These are phyloP conservation scores for Bos javanicus DNA, from an alignment of 2,113 vertebrate species.

Conservation along the genomic window DNA sequence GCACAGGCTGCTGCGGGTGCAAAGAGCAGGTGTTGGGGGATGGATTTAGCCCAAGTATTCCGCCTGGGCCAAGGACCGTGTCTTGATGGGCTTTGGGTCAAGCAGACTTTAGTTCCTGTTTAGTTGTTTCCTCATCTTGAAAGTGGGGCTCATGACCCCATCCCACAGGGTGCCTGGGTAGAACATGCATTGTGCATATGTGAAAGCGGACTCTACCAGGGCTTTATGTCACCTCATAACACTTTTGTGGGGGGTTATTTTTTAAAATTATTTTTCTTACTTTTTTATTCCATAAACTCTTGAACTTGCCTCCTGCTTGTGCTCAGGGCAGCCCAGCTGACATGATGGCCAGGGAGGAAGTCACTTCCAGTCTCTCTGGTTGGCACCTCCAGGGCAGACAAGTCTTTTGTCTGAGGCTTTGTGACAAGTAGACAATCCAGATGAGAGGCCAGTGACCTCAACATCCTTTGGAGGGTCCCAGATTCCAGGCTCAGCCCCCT, in stretches of 20 bases:
- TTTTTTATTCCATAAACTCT: neutral
- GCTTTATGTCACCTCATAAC: neutral
- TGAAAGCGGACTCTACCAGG: neutral
- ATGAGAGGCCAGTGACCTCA: neutral
- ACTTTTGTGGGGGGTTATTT: neutral
- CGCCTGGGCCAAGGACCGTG: neutral
- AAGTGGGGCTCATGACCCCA: neutral
- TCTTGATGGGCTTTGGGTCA: neutral
- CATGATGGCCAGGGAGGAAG: neutral
- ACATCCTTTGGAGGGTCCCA: neutral
- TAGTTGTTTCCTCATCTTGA: neutral
- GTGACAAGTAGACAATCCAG: neutral
- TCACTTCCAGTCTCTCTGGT: neutral
- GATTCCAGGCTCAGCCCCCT: neutral
- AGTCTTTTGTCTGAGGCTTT: neutral
- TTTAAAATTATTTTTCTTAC: neutral
- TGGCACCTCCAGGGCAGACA: neutral
- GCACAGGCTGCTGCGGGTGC: neutral
- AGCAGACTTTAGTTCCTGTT: neutral
- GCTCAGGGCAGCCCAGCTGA: neutral
- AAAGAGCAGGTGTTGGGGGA: neutral
- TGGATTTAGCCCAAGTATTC: neutral
- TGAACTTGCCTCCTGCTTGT: neutral
- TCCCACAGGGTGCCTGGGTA: neutral
- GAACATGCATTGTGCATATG: neutral